Base-by-base conservation (phyloP, 2,797 vertebrate genomes). In the Hirundo rustica region DNA sequence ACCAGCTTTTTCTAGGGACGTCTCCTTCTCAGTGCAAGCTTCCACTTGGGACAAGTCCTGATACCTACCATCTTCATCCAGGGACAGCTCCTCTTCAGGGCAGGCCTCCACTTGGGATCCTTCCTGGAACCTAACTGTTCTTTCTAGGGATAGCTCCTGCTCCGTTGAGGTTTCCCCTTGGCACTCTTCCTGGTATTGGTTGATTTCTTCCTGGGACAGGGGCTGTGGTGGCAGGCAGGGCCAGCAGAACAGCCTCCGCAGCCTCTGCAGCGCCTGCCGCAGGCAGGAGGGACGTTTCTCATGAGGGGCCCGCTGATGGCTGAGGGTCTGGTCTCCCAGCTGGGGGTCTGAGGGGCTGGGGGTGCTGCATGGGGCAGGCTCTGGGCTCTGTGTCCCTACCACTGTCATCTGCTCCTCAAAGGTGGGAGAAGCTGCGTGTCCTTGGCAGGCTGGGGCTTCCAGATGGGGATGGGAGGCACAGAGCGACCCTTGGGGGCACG, bases 181-280 rank as follows among this genome's bases (percentile, higher is more conserved):
- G 5, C 11, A 25, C 30, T 2, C 40, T 16, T 64, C 40, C 29
- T 20, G 44, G 19, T 21, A 20, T 45, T 45, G 44, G 9, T 45
- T 45, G 44, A 45, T 45, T 45, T 45, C 20, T 32, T 50, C 48
- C 16, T 50, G 48, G 26, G 48, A 27, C 48, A 27, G 48, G 48
- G 48, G 48, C 48, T 10, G 48, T 27, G 48, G 48, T 27, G 48
- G 14, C 48, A 27, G 48, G 48, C 32, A 73, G 53, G 25, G 8
- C 18, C 40, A 34, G 32, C 13, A 9, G 75, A 44, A 7, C 2
- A 17, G 26, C 19, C 6, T 13, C 47, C 5, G 13, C 40, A 23
- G 30, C 18, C 5, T 19, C 44, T 9, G 44, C 36, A 22, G 25
- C 3, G 1, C 5, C 60, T 6, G 38, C 8, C 4, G 1, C 26